These are phyloP conservation scores for Scopus umbretta DNA, from an alignment of 2,113 vertebrate species.

Conservation along the genomic window DNA sequence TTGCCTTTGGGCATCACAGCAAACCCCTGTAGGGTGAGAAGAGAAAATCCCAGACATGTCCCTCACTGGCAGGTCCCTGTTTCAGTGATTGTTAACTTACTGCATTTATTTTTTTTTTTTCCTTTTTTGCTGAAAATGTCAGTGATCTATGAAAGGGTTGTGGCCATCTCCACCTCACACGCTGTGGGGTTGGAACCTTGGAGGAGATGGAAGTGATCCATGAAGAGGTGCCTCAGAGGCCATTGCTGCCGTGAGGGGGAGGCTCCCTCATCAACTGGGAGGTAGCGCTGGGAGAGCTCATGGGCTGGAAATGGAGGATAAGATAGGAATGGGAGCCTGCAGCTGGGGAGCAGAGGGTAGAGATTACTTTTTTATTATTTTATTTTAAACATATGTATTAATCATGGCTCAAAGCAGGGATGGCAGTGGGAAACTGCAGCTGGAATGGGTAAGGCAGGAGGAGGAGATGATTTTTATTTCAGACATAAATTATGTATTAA, in stretches of 20 bases:
- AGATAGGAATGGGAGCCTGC: constrained; percentile 36
- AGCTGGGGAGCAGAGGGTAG: constrained; percentile 42
- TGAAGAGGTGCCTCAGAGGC: not conserved
- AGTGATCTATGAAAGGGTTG: not conserved
- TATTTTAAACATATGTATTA: constrained; percentile 57
- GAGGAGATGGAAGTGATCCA: not conserved
- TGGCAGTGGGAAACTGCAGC: constrained; percentile 28
- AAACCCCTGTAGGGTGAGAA: not conserved
- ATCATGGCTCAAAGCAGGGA: not conserved
- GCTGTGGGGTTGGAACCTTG: not conserved
- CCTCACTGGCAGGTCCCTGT: not conserved
- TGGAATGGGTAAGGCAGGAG: constrained; percentile 51
- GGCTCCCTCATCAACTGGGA: not conserved
- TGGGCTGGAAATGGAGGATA: not conserved
- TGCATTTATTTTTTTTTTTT: not conserved
- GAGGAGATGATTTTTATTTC: constrained; percentile 60
- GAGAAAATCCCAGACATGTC: not conserved
- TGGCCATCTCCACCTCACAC: not conserved
- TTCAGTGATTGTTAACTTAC: not conserved
- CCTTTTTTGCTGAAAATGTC: not conserved
- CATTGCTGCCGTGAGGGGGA: fast-evolving
- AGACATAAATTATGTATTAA: constrained; percentile 69
- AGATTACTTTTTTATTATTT: constrained; percentile 51
- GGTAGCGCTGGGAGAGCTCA: not conserved
- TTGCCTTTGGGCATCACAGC: not conserved